Conservation (phyloP, 2,797 vertebrate species). For the Parotocinclus haroldoi region DNA sequence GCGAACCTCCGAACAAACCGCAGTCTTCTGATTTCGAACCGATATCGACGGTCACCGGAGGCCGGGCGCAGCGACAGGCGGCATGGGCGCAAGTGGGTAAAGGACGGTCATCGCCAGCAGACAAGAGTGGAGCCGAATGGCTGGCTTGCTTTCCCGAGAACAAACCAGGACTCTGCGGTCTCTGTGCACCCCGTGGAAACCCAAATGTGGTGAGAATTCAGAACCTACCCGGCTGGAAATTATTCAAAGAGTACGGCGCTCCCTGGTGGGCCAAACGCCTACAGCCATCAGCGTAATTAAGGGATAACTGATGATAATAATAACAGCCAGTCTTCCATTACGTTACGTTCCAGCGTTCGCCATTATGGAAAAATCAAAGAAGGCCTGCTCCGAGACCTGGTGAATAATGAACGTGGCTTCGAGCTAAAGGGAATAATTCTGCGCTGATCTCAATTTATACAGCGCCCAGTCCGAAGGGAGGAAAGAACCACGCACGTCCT, state of each 20-base stretch:
- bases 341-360: not conserved
- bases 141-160: too few relatives aligned
- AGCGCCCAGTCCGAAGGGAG: not conserved
- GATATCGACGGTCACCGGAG: not conserved
- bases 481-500: not conserved
- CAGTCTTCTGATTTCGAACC: slow-evolving; percentile 25
- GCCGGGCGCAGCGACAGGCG: too few relatives aligned
- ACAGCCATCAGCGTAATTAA: not conserved
- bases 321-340: not conserved
- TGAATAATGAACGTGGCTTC: slow-evolving; percentile 15
- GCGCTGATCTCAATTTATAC: slow-evolving; percentile 13
- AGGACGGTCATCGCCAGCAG: too few relatives aligned
- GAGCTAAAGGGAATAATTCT: slow-evolving; percentile 8
- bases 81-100: too few relatives aligned
- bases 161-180: too few relatives aligned
- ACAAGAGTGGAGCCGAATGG: too few relatives aligned
- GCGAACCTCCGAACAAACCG: slow-evolving; percentile 29
- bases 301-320: slow-evolving; percentile 11
- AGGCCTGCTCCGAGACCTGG: not conserved
- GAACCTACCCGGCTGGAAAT: too few relatives aligned
- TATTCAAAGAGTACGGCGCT: not conserved
- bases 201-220: too few relatives aligned
- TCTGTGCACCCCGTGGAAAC: too few relatives aligned
- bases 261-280: not conserved
- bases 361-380: not conserved